Evolutionary conservation across 2,797 vertebrate species (phyloP), one percentile per base, ranked within the genome.

Genomic region (Mus minutoides): DNA sequence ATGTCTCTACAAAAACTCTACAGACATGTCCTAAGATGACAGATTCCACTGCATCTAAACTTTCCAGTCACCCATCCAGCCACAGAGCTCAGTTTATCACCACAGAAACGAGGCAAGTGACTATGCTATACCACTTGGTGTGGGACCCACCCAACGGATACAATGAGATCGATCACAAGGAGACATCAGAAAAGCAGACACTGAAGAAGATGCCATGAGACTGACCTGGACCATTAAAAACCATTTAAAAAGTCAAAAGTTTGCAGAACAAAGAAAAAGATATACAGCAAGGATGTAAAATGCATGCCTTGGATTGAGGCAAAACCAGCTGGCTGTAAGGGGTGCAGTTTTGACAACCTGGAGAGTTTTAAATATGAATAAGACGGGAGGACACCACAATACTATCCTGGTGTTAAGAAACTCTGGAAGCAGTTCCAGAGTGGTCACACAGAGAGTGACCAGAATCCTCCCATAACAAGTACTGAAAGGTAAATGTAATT

Each of bases 261-360:
- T 84, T 78, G 21, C 26, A 52, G 8, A 67, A 60, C 71, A 77
- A 54, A 93, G 84, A 89, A 95, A 69, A 88, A 69, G 73, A 62
- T 31, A 54, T 49, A 34, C 2, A 29, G 37, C 29, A 77, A 95
- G 46, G 49, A 64, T 40, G 64, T 91, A 58, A 89, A 92, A 82
- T 17, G n/a, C 2, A 49, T 24, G 43, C 26, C 64, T 91, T 60
- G 8, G 21, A 76, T 31, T 5, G 4, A 40, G 4, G 31, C 85
- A 14, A 93, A 89, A 89, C 84, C 6, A 80, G 62, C 11, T 46
- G 6, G 62, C 11, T 73, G 2, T 16, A 77, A 92, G 76, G 58
- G 21, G 6, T 24, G 90, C 26, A 7, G 43, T 52, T 60, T 10
- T 87, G 80, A 52, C 40, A 88, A 49, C 1, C 49, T 8, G 46